A percentile compares a stretch with the other conserved stretches of the same genome.
Conservation (phyloP, 2,888 invertebrate species). For the Lagria hirta region DNA sequence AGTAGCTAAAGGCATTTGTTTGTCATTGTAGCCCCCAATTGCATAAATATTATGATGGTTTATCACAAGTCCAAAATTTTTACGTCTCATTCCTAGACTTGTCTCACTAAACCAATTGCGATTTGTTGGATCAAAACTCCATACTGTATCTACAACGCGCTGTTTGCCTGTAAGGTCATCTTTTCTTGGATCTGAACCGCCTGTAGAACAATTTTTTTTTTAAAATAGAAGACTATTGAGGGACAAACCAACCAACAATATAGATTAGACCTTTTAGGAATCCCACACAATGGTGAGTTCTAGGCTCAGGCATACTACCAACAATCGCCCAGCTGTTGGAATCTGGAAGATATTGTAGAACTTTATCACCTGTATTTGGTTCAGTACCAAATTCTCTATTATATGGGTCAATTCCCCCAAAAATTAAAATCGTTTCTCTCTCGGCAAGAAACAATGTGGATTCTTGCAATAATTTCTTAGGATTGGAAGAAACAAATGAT, state of each 20-base stretch:
- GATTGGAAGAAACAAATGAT: constrained; percentile 30
- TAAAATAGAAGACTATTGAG: not conserved
- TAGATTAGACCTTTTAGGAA: constrained; percentile 67
- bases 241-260: constrained; percentile 65
- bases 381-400: constrained; percentile 58
- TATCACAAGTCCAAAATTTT: constrained; percentile 71
- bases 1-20: constrained; percentile 54
- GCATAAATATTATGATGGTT: constrained; percentile 67
- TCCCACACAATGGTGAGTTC: constrained; percentile 69
- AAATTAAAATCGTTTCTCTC: constrained; percentile 64
- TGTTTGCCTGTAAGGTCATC: constrained; percentile 60
- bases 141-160: constrained; percentile 63
- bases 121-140: constrained; percentile 68
- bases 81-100: constrained; percentile 61
- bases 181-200: constrained; percentile 66
- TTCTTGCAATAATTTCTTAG: constrained; percentile 32
- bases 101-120: constrained; percentile 67
- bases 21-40: constrained; percentile 60
- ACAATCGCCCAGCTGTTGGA: constrained; percentile 67
- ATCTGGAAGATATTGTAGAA: constrained; percentile 61
- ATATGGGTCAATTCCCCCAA: constrained; percentile 71
- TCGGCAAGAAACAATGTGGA: constrained; percentile 60
- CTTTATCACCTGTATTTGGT: constrained; percentile 64
- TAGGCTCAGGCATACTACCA: constrained; percentile 68
- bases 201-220: constrained; percentile 48